Evolutionary conservation across 2,888 invertebrate genomes (phyloP).

Genomic region (Lasioglossum leucozonium): DNA sequence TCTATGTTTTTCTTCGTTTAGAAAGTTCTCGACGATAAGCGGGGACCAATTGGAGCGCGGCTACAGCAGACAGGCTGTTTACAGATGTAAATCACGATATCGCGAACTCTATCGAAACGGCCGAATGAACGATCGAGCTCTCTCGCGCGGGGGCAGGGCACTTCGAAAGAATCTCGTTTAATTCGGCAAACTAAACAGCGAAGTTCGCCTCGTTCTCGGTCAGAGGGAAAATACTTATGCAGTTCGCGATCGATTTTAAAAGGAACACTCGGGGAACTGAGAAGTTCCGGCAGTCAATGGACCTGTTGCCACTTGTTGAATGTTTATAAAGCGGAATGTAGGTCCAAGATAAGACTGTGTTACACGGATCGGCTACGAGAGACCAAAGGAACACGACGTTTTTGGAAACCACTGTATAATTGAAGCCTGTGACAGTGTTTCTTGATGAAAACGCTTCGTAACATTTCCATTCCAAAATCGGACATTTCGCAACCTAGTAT

Average conservation of each 20-base stretch:
- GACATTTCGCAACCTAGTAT: too few species aligned
- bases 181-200: slow-evolving; percentile 46
- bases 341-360: background rate
- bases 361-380: background rate
- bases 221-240: slow-evolving; percentile 49
- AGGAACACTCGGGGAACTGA: slow-evolving; percentile 55
- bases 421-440: too few species aligned
- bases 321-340: slow-evolving; percentile 69
- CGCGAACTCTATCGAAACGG: background rate
- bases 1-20: too few species aligned
- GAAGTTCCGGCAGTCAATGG: slow-evolving; percentile 59
- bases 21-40: too few species aligned
- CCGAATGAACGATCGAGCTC: slow-evolving; percentile 21
- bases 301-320: slow-evolving; percentile 72
- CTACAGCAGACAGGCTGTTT: background rate
- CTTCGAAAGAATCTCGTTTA: slow-evolving; percentile 51
- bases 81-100: background rate
- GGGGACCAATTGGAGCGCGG: background rate
- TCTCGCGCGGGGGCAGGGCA: background rate
- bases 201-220: slow-evolving; percentile 46
- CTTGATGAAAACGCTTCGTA: too few species aligned
- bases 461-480: too few species aligned
- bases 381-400: background rate
- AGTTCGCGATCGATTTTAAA: slow-evolving; percentile 65
- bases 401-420: too few species aligned